These are phyloP conservation scores for Bombus haemorrhoidalis DNA, from an alignment of 1,140 invertebrate genomes.

Conservation along the genomic window DNA sequence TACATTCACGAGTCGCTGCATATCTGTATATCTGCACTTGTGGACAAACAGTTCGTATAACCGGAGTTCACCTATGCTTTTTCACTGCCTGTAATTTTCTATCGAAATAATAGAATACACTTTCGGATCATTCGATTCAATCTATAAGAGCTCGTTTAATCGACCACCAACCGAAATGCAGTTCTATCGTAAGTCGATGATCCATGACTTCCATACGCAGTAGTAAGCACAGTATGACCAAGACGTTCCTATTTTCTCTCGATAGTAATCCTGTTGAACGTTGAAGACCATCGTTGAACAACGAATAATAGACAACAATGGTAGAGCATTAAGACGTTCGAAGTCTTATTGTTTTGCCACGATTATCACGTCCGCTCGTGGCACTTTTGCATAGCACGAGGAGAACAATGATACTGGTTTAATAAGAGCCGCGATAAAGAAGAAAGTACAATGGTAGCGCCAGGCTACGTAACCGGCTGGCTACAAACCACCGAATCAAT, in stretches of 20 bases:
- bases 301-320: conserved; percentile 57
- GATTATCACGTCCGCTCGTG: conserved; percentile 51
- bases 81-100: not conserved
- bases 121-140: not conserved
- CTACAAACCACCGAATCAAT: not conserved
- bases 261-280: conserved; percentile 10
- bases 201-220: conserved; percentile 24
- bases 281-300: not conserved
- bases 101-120: not conserved
- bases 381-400: conserved; percentile 18
- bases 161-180: not conserved
- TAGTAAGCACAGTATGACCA: not conserved
- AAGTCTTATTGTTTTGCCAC: conserved; percentile 56
- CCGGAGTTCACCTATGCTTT: not conserved
- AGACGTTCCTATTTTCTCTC: conserved; percentile 21
- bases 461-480: not conserved
- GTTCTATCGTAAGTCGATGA: conserved; percentile 28
- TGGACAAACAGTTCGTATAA: no score
- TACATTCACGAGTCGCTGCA: no score
- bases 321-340: conserved; percentile 60
- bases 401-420: conserved; percentile 43
- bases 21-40: no score
- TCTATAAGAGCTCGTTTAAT: not conserved
- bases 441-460: conserved; percentile 7
- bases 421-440: conserved; percentile 47